Base-by-base conservation (phyloP, 2,888 invertebrate species). In the Eudasyphora cyanicolor region DNA sequence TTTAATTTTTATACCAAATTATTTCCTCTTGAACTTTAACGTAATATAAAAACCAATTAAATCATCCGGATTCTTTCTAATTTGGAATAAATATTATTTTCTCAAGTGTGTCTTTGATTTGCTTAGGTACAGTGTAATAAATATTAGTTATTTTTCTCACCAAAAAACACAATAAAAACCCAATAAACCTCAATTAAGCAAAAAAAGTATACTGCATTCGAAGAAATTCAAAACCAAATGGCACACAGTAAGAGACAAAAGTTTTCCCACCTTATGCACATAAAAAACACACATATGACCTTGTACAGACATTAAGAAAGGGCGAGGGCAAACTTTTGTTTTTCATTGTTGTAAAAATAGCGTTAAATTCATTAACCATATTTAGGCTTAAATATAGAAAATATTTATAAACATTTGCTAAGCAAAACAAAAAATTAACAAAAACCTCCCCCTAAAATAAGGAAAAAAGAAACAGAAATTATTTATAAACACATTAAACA, bases 401-500 rank as follows among this genome's bases (percentile, higher is more conserved):
- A 70, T 76, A 76, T 70, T 42, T 69, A 70, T 67, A 79, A 64
- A 32, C 24, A 79, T 79, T 82, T 82, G 82, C 78, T 35, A 79
- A 82, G 82, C 82, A 79, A 82, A 79, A 42, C 19, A 21, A 45
- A 45, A 10, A 45, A n/a, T n/a, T n/a, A n/a, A n/a, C n/a, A 27
- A 67, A 64, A 35, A 64, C 17, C 64, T 64, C 38, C 57, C 57
- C 57, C 35, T 54, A 74, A 82, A 67, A 73, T 35, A 35, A 64
- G 32, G 49, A 60, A 62, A 32, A 42, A 5, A 51, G 6, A 74
- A 7, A 74, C 32, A 73, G 14, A 76, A 79, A 78, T 49, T 79
- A 76, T 38, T 67, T 67, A 67, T 67, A 67, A 67, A 67, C 42
- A 67, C 67, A n/a, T n/a, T n/a, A n/a, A n/a, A 67, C 38, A 67